Conservation (phyloP, 2,797 vertebrate genomes). For the Chelon auratus region DNA sequence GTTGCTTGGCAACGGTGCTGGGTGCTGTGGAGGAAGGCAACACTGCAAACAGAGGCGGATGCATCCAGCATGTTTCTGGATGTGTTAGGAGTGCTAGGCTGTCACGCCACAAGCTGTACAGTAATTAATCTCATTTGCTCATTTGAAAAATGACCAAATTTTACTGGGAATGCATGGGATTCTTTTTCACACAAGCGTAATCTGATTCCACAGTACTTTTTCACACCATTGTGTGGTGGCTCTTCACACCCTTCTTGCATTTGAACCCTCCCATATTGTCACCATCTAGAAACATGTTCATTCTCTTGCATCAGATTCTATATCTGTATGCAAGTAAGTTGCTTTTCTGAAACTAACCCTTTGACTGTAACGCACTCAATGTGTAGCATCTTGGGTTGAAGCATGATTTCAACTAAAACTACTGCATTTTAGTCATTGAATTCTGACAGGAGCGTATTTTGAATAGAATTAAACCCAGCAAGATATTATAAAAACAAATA, state of each 20-base stretch:
- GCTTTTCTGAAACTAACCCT: conserved; percentile 14
- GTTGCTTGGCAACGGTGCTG: conserved; percentile 82
- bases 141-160: conserved; percentile 26
- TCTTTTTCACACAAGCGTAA: conserved; percentile 8
- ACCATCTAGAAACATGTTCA: conserved; percentile 43
- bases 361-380: conserved; percentile 18
- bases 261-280: conserved; percentile 18
- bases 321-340: conserved; percentile 48
- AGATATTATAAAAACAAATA: neutral
- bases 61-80: conserved; percentile 74
- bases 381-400: conserved; percentile 11
- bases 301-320: conserved; percentile 59
- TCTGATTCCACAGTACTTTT: conserved; percentile 20
- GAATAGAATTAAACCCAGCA: neutral
- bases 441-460: neutral
- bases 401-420: neutral
- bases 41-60: conserved; percentile 76
- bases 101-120: conserved; percentile 35
- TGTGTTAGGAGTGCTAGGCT: conserved; percentile 59
- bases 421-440: too few species aligned
- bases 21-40: conserved; percentile 76
- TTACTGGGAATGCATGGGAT: conserved; percentile 3
- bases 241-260: conserved; percentile 10
- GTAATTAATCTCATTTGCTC: conserved; percentile 43
- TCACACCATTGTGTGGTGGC: conserved; percentile 25